Percentiles rank a stretch among this genome's conserved stretches.
Conservation (phyloP, 2,888 invertebrate genomes). For the Eueremaeus valkanovi region DNA sequence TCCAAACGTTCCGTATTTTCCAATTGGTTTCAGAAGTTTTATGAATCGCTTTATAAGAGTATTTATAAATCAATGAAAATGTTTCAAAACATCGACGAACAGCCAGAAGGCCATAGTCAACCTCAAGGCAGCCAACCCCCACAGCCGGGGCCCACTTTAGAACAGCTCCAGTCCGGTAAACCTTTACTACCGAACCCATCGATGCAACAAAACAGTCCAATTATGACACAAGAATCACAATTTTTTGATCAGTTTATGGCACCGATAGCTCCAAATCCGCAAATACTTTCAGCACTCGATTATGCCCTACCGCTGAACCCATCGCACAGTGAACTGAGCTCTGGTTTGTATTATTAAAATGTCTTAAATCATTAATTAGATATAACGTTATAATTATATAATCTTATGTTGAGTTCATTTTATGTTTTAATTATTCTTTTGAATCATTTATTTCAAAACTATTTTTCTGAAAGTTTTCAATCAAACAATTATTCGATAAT, state of each 20-base stretch:
- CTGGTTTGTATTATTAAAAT: not conserved
- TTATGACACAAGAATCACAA: not conserved
- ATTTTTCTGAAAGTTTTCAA: not conserved
- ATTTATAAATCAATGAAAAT: not conserved
- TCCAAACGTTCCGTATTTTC: conserved; percentile 10
- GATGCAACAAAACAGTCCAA: not conserved
- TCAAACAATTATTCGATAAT: too few relatives aligned
- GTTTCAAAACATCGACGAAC: not conserved
- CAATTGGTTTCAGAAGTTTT: conserved; percentile 21
- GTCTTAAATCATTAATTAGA: not conserved
- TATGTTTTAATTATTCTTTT: not conserved
- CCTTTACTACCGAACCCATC: not conserved
- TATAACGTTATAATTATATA: not conserved
- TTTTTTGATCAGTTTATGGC: not conserved
- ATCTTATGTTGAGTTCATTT: not conserved
- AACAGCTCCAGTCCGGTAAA: not conserved
- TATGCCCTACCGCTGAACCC: not conserved
- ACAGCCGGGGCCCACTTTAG: not conserved
- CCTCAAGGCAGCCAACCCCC: not conserved
- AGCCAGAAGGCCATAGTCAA: not conserved
- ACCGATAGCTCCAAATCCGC: not conserved
- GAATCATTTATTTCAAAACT: not conserved
- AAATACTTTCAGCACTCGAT: not conserved
- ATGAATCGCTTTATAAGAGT: not conserved
- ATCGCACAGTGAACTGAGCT: not conserved